Base-by-base conservation (phyloP, 2,113 vertebrate genomes). In the Uropsilus gracilis region DNA sequence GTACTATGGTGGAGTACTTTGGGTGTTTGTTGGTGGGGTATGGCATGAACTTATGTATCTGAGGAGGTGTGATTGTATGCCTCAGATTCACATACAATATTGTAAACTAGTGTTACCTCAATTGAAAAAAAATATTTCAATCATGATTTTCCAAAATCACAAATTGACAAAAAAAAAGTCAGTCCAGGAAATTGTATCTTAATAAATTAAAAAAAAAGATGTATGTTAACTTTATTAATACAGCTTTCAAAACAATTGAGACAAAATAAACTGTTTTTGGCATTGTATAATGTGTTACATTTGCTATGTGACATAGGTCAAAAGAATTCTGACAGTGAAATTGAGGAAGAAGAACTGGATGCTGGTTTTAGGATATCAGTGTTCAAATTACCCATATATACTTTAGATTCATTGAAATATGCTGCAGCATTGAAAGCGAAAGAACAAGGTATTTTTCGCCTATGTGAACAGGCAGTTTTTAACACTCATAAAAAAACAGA, bases 341-440 rank as follows among this genome's bases (percentile, higher is more conserved):
- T 16, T 30, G n/a, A 18, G n/a, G 89, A 95, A 30, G 89, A 95
- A 69, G 68, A 83, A 89, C 69, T 76, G 12, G 82, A 91, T 63
- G n/a, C 42, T 18, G 24, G 57, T 50, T 97, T 97, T 87, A 90
- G 81, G 39, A 55, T 98, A 88, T 97, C 96, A 30, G 90, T 94
- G 10, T 63, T 71, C 50, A 98, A 94, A 80, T 68, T 94, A 9
- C 89, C 81, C 20, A 55, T 98, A 44, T n/a, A 95, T n/a, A 57
- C 80, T 50, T 57, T 55, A 37, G 5, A 26, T 53, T 76, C 88
- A 68, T 0, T 69, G 34, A 96, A 71, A 9, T 77, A 76, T 82
- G 59, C n/a, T 59, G 34, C 55, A 14, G 34, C 77, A 57, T 85
- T 90, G 22, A 96, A 96, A 96, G 61, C 94, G 22, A 94, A 81